Conservation (phyloP, 2,888 invertebrate species). For the Perizoma flavofasciatum region DNA sequence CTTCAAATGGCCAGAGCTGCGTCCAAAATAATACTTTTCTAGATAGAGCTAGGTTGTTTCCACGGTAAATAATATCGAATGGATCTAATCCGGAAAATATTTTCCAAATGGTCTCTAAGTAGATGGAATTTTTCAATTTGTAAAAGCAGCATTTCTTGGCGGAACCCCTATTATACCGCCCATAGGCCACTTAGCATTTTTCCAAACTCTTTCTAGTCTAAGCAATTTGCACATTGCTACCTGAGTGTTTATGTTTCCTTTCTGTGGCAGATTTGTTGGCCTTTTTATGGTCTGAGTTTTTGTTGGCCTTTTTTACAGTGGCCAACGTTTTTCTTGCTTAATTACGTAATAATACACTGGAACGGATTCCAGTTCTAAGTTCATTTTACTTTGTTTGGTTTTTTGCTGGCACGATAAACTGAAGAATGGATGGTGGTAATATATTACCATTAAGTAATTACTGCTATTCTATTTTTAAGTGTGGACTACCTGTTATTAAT, state of each 20-base stretch:
- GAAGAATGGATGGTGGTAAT: constrained; percentile 26
- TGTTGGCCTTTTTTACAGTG: constrained; percentile 61
- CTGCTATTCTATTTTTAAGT: constrained; percentile 17
- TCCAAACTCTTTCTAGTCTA: constrained; percentile 58
- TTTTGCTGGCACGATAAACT: constrained; percentile 30
- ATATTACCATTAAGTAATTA: constrained; percentile 29
- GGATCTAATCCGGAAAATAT: constrained; percentile 3
- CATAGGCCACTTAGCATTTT: constrained; percentile 47
- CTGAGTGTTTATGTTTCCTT: constrained; percentile 70
- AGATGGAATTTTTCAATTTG: constrained; percentile 4
- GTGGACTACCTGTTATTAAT: neutral
- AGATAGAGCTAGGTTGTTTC: constrained; percentile 2
- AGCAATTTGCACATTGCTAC: constrained; percentile 70
- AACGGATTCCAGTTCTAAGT: constrained; percentile 42
- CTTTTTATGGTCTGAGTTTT: constrained; percentile 50
- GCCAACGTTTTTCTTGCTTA: constrained; percentile 59
- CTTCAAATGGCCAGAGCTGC: constrained; percentile 2
- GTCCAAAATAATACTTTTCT: constrained; percentile 12
- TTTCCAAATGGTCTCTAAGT: neutral
- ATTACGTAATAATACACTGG: constrained; percentile 65
- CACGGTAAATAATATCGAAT: constrained; percentile 1
- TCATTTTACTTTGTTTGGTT: constrained; percentile 38
- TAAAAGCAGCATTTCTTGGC: neutral
- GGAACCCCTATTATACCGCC: constrained; percentile 19
- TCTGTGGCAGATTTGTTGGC: constrained; percentile 69